These are phyloP conservation scores for Leptinotarsa peninsularis DNA, from an alignment of 2,888 invertebrate genomes.

Conservation along the genomic window DNA sequence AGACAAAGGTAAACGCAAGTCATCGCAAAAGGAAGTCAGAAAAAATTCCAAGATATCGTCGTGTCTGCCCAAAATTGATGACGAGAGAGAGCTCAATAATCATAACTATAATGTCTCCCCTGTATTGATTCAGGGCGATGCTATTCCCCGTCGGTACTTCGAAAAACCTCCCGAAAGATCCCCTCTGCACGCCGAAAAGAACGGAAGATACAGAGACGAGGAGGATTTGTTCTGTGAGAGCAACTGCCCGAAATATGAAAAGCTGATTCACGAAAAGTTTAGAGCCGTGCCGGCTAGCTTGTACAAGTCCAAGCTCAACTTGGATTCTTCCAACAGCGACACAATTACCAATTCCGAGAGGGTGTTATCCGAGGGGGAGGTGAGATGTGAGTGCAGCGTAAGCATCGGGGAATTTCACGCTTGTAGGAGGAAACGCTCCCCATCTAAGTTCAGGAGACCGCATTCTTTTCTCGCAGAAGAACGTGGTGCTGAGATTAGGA, in stretches of 20 bases:
- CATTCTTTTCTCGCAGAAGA: constrained; percentile 25
- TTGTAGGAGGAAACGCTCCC: constrained; percentile 38
- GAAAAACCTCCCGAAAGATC: not conserved
- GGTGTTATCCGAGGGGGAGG: constrained; percentile 55
- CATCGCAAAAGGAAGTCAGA: not conserved
- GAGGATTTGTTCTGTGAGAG: constrained; percentile 44
- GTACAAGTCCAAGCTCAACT: constrained; percentile 9
- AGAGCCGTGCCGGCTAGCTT: not conserved
- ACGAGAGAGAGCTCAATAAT: not conserved
- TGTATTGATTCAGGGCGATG: constrained; percentile 20
- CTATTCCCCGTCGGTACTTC: not conserved
- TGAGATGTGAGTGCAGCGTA: constrained; percentile 50
- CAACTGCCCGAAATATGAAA: constrained; percentile 17
- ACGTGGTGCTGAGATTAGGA: constrained; percentile 21
- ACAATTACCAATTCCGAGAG: constrained; percentile 38
- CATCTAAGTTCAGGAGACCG: not conserved
- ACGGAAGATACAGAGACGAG: constrained; percentile 49
- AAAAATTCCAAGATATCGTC: not conserved
- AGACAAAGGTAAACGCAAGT: not conserved
- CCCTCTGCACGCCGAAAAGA: constrained; percentile 14
- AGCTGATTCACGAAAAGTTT: constrained; percentile 13
- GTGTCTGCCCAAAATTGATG: not conserved
- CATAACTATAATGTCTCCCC: not conserved
- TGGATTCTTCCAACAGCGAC: constrained; percentile 41
- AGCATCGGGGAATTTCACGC: constrained; percentile 60